Evolutionary conservation across 2,888 invertebrate genomes (phyloP).

Genomic region (Minunthozetes semirufus): DNA sequence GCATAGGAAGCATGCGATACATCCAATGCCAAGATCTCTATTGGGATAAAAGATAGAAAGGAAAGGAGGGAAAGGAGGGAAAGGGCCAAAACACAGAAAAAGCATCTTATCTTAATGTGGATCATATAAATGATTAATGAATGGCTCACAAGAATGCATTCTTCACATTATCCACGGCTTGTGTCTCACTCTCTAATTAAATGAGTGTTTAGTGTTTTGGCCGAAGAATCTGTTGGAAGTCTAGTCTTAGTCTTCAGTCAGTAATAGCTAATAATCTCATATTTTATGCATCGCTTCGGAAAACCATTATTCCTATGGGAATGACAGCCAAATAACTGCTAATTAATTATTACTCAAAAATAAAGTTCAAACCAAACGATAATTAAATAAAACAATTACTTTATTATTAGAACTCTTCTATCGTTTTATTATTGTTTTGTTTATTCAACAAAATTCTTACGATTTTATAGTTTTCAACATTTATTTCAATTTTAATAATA

Average conservation of each 20-base stretch:
- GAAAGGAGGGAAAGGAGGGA: not conserved
- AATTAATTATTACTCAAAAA: not conserved
- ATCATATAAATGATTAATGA: constrained; percentile 29
- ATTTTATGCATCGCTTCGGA: not conserved
- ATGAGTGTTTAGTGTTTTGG: not conserved
- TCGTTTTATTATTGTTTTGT: not conserved
- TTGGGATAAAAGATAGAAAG: too few relatives aligned
- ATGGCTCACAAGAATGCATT: not conserved
- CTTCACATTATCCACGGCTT: constrained; percentile 15
- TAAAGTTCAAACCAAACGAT: not conserved
- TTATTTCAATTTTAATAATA: not conserved
- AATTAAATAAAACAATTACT: not conserved
- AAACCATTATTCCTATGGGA: not conserved
- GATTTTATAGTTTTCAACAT: constrained; percentile 4
- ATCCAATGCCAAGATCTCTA: constrained; percentile 12
- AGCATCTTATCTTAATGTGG: constrained; percentile 1
- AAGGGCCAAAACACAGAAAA: not conserved
- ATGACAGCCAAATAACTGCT: not conserved
- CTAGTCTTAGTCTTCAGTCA: not conserved
- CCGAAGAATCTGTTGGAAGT: not conserved
- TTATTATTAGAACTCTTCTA: not conserved
- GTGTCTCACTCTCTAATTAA: not conserved
- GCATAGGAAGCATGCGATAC: constrained; percentile 19
- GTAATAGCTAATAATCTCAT: constrained; percentile 6
- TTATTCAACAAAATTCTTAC: constrained; percentile 10